Evolutionary conservation across 2,797 vertebrate species (phyloP).

Genomic region (Silurus aristotelis): DNA sequence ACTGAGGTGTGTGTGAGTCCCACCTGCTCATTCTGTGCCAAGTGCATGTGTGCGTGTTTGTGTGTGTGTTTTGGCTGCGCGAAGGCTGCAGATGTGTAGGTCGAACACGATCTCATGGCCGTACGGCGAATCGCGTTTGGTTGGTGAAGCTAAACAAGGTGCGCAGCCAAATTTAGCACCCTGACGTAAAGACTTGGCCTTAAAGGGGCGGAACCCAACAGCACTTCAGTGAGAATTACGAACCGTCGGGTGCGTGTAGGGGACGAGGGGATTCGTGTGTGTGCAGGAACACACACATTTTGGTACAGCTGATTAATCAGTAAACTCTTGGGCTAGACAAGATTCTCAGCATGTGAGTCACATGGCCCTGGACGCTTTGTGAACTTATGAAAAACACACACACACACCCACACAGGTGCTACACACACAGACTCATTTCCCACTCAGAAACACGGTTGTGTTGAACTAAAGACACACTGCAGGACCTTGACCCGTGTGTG

Average conservation of each 20-base stretch:
- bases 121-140: slow-evolving; percentile 61
- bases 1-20: slow-evolving; percentile 8
- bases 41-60: slow-evolving; percentile 10
- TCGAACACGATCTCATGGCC: slow-evolving; percentile 57
- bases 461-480: background rate
- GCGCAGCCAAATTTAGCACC: slow-evolving; percentile 58
- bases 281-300: background rate
- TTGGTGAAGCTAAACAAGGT: slow-evolving; percentile 63
- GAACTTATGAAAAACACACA: slow-evolving; percentile 15
- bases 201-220: slow-evolving; percentile 34
- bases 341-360: slow-evolving; percentile 18
- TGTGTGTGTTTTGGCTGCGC: slow-evolving; percentile 29
- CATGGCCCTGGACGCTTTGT: slow-evolving; percentile 2
- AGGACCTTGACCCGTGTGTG: slow-evolving; percentile 22
- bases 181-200: slow-evolving; percentile 45
- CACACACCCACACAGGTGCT: background rate
- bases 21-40: background rate
- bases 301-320: slow-evolving; percentile 25
- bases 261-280: background rate
- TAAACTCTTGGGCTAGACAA: slow-evolving; percentile 14
- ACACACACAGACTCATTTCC: slow-evolving; percentile 36
- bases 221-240: slow-evolving; percentile 17
- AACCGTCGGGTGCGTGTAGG: background rate
- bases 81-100: slow-evolving; percentile 35
- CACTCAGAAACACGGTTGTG: background rate